Evolutionary conservation across 1,140 invertebrate species (phyloP), one percentile per base, ranked within the genome.

Genomic region (Spodoptera frugiperda): DNA sequence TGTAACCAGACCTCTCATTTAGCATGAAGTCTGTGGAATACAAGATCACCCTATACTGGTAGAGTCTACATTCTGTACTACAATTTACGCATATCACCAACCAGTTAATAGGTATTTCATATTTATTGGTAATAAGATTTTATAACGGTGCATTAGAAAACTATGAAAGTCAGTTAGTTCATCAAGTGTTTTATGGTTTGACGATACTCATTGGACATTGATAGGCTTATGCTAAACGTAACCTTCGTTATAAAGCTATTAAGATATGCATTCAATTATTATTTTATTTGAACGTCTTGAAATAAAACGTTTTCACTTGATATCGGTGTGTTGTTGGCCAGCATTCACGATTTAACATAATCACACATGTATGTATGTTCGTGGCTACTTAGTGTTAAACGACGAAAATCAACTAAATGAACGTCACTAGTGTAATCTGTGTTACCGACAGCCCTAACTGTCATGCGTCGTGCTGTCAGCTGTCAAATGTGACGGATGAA

Each of bases 61-160:
- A 39, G 33, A 4, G 33, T 39, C 33, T 39, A 39, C 6, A 9
- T 15, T 44, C 10, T 39, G n/a, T 10, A 44, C 9, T 15, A 61
- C 30, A 44, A 44, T 44, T 44, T 61, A 61, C 57, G 30, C 9
- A 33, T 17, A 11, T 39, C 8, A 19, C n/a, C 9, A 15, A 33
- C 39, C 17, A 21, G 12, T n/a, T 51, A 15, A 51, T 21, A 46
- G 12, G 12, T 49, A 46, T 12, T 49, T 12, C 12, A 65, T 65
- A 65, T 65, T 65, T 65, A 65, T 65, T 65, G 61, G 17, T 49
- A 15, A 49, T 65, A 48, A 65, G 3, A 14, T 65, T 48, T 48
- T 21, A 65, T 65, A 65, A 65, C 61, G 61, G 61, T 65, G 10
- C 2, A 44, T 63, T 46, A 46, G 39, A 63, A 63, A 63, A 44